Evolutionary conservation across 2,888 invertebrate genomes (phyloP), one percentile per base, ranked within the genome.

Genomic region (Eucera pruinosa): DNA sequence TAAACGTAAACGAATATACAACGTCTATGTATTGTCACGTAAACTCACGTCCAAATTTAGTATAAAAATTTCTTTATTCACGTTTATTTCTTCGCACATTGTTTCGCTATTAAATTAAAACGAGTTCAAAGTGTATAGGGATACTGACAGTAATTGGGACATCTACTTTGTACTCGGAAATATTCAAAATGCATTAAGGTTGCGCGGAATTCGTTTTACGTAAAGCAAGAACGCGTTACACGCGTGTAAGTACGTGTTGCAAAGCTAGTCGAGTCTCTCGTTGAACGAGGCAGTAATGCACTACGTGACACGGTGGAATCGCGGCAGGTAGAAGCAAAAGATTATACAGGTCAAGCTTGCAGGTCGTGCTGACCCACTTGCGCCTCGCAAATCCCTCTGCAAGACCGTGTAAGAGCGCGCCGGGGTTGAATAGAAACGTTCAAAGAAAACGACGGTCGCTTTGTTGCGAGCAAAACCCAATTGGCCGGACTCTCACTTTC

Each of bases 261-360:
- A 55, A 73, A 33, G 20, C 47, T 41, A 33, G 55, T 67, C 45
- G 52, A 52, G n/a, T n/a, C 61, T 33, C 20, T 48, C 50, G 57
- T 73, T 76, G 74, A 74, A 76, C 47, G 74, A 78, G 64, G 50
- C 18, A 15, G 70, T 13, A 20, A 20, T 33, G 7, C 1, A 3
- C 67, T 76, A 78, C 65, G 76, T 65, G 76, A 65, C 65, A 65
- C 55, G 50, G 45, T 65, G 66, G 76, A 70, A 70, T 61, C 65
- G 61, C 55, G 50, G 45, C 70, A 70, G 76, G 76, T 70, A 76
- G 61, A 27, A 4, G 39, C 65, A 65, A 76, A 78, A 70, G 66
- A 76, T 78, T 78, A 76, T 78, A 78, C 69, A 65, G 78, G 78
- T 78, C 76, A 78, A 70, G 69, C 69, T 7, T 47, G 77, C 55